Evolutionary conservation across 1,140 invertebrate genomes (phyloP).

Genomic region (Lycorma delicatula): DNA sequence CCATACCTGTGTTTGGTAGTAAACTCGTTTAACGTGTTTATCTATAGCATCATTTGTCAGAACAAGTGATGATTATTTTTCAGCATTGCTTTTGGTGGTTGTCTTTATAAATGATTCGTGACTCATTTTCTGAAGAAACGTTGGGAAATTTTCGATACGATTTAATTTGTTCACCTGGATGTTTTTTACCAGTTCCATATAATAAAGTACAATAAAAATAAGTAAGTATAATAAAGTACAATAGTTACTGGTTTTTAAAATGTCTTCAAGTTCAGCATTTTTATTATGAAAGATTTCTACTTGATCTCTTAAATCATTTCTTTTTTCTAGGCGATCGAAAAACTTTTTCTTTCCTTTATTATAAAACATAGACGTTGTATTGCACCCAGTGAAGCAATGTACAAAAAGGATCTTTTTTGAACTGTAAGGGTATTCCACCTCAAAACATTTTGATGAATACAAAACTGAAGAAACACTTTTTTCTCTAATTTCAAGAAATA

Average conservation of each 20-base stretch:
- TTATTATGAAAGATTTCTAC: background rate
- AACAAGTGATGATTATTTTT: no score
- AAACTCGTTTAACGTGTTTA: no score
- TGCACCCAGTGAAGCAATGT: conserved; percentile 8
- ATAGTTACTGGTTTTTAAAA: background rate
- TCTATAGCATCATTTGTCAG: no score
- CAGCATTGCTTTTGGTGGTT: no score
- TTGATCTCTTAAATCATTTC: background rate
- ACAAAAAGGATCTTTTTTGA: conserved; percentile 2
- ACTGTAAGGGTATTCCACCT: background rate
- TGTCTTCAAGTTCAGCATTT: background rate
- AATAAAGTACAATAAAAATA: no score
- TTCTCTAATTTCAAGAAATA: conserved; percentile 2
- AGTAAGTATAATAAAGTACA: no score
- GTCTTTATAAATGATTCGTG: no score
- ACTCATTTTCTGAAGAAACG: no score
- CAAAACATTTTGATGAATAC: conserved; percentile 1
- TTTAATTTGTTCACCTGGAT: no score
- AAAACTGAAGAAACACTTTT: background rate
- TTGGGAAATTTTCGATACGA: no score
- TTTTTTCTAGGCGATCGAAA: background rate
- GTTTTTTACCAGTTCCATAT: no score
- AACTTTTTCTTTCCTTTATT: conserved; percentile 10
- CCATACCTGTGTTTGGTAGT: no score
- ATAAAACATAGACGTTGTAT: background rate